Percentiles rank a stretch among this genome's conserved stretches.
These are phyloP conservation scores for Yponomeuta malinellus DNA, from an alignment of 2,888 invertebrate species.

Conservation along the genomic window DNA sequence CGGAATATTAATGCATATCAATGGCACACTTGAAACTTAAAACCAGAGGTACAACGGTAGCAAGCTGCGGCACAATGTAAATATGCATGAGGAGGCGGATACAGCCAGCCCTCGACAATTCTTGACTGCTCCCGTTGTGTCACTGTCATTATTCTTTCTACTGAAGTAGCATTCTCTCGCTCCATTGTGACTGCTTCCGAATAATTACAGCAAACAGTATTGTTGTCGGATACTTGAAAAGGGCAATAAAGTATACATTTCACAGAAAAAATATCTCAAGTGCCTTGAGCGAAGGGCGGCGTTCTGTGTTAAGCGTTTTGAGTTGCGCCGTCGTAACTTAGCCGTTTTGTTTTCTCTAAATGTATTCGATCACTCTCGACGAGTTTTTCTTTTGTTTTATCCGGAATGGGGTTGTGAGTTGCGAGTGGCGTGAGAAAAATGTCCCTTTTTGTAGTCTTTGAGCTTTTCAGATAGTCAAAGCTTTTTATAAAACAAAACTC, in stretches of 20 bases:
- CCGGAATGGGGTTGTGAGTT: constrained; percentile 43
- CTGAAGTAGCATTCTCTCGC: constrained; percentile 57
- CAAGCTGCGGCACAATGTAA: constrained; percentile 32
- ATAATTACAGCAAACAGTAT: constrained; percentile 61
- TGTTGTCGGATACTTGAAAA: constrained; percentile 29
- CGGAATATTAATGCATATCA: constrained; percentile 20
- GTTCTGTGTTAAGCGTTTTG: constrained; percentile 54
- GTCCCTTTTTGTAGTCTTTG: neutral
- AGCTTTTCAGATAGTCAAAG: constrained; percentile 2
- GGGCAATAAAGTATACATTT: constrained; percentile 67
- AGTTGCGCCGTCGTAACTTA: constrained; percentile 55
- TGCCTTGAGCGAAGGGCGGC: constrained; percentile 48
- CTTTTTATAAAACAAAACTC: too few relatives aligned
- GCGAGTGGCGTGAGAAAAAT: constrained; percentile 64
- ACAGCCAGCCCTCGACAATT: constrained; percentile 43
- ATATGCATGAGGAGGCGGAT: constrained; percentile 67
- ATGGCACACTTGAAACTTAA: neutral
- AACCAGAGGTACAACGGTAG: constrained; percentile 3
- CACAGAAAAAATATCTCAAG: constrained; percentile 56
- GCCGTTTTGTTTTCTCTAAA: constrained; percentile 46
- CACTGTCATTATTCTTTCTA: constrained; percentile 52
- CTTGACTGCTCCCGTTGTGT: constrained; percentile 45
- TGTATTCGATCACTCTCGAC: constrained; percentile 30
- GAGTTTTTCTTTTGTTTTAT: constrained; percentile 44
- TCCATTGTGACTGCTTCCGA: constrained; percentile 68